Conservation (phyloP, 30 jellyfish, hydroid and myxozoan genomes). For the Turritopsis dohrnii region DNA sequence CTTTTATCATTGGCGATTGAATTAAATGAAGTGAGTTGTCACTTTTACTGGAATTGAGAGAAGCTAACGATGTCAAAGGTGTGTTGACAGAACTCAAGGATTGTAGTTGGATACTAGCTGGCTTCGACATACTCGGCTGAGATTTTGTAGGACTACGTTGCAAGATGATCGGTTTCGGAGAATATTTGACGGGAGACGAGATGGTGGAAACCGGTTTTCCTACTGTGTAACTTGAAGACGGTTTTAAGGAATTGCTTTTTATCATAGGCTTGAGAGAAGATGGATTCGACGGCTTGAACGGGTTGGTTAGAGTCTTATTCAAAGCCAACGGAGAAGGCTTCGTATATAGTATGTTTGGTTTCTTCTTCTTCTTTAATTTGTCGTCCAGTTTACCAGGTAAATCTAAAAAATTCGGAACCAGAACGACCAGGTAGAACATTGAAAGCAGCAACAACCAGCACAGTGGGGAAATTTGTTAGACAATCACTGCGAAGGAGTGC, state of each 20-base stretch:
- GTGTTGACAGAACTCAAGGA: constrained; percentile 3
- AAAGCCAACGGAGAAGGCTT: constrained; percentile 31
- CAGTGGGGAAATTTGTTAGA: too few species aligned
- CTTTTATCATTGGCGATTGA: constrained; percentile 24
- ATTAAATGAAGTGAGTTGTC: neutral
- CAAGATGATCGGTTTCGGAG: constrained; percentile 74
- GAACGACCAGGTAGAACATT: too few species aligned
- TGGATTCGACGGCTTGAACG: constrained; percentile 33
- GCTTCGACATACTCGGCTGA: constrained; percentile 6
- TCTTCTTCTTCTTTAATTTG: constrained; percentile 63
- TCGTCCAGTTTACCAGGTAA: constrained; percentile 40
- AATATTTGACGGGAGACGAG: constrained; percentile 38
- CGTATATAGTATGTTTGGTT: constrained; percentile 29
- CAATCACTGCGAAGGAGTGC: too few species aligned
- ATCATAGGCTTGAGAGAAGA: constrained; percentile 50
- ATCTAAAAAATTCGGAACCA: neutral
- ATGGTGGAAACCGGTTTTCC: constrained; percentile 24
- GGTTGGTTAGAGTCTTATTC: constrained; percentile 30
- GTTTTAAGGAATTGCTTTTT: constrained; percentile 31
- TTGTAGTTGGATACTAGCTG: constrained; percentile 7
- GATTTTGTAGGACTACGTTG: constrained; percentile 64
- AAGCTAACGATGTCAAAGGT: neutral
- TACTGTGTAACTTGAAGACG: constrained; percentile 19
- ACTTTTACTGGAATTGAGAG: neutral
- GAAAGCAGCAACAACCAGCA: neutral